Conservation (phyloP, 2,888 invertebrate species). For the Ctena decussata region DNA sequence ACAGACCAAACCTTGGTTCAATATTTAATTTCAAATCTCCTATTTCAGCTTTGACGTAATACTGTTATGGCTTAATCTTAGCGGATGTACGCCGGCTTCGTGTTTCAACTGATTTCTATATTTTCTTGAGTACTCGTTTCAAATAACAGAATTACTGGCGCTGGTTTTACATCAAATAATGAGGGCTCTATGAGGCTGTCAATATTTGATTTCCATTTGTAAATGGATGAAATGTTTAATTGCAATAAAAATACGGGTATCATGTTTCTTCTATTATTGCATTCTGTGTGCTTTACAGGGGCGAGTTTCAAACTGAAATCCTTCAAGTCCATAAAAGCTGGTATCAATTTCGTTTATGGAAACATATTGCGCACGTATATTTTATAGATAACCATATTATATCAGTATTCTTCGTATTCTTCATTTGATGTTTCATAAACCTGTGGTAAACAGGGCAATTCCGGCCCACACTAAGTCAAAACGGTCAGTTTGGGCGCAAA, state of each 20-base stretch:
- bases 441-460: no score
- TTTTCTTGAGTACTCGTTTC: background rate
- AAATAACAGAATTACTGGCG: background rate
- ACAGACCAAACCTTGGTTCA: background rate
- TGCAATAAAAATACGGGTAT: background rate
- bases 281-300: background rate
- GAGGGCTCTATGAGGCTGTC: background rate
- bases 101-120: slow-evolving; percentile 1
- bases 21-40: slow-evolving; percentile 2
- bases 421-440: no score
- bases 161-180: background rate
- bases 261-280: background rate
- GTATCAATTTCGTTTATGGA: background rate
- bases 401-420: no score
- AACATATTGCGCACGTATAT: no score
- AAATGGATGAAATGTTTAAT: slow-evolving; percentile 11
- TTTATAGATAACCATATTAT: no score
- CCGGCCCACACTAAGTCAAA: no score
- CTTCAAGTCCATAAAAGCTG: background rate
- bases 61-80: background rate
- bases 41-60: background rate
- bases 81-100: background rate
- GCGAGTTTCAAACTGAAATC: background rate
- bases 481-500: no score
- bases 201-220: slow-evolving; percentile 5